phyloP scores from a whole-genome alignment of 2,888 invertebrate species.

The Lepidocyrtoides sp. region DNA sequence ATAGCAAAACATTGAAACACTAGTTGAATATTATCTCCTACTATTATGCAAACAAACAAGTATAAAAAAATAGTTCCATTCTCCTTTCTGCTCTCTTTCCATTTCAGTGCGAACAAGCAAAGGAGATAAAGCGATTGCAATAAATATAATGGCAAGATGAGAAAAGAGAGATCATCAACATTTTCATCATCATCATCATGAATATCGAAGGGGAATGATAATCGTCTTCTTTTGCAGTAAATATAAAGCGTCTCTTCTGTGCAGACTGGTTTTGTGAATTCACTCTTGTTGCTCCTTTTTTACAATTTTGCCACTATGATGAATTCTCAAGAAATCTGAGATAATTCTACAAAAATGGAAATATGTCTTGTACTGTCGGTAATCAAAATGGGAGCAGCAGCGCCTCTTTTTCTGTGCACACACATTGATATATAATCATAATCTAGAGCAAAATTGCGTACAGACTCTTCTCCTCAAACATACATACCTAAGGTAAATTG shows the following conservation, averaged over 20 bases:
- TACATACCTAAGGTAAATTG: too few relatives aligned
- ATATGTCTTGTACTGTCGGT: slow-evolving; percentile 48
- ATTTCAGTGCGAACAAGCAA: background rate
- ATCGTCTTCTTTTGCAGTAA: slow-evolving; percentile 2
- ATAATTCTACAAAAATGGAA: slow-evolving; percentile 72
- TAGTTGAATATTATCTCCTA: background rate
- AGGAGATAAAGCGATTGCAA: background rate
- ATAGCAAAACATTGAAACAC: background rate
- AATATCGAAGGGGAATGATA: slow-evolving; percentile 5
- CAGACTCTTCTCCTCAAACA: background rate
- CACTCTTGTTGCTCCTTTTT: background rate
- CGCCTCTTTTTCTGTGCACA: background rate
- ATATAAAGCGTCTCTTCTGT: background rate
- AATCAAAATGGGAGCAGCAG: slow-evolving; percentile 75
- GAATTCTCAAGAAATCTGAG: slow-evolving; percentile 56
- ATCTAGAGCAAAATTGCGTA: slow-evolving; percentile 32
- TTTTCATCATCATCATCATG: slow-evolving; percentile 10
- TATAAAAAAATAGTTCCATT: background rate
- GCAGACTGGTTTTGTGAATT: slow-evolving; percentile 47
- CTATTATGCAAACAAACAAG: slow-evolving; percentile 38
- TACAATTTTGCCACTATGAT: slow-evolving; percentile 13
- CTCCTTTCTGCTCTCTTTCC: background rate
- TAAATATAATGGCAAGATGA: background rate
- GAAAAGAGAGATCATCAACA: slow-evolving; percentile 26
- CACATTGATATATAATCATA: background rate